Percentiles rank a stretch among this genome's conserved stretches.
These are phyloP conservation scores for Pediacus dermestoides DNA, from an alignment of 2,888 invertebrate genomes.

Conservation along the genomic window DNA sequence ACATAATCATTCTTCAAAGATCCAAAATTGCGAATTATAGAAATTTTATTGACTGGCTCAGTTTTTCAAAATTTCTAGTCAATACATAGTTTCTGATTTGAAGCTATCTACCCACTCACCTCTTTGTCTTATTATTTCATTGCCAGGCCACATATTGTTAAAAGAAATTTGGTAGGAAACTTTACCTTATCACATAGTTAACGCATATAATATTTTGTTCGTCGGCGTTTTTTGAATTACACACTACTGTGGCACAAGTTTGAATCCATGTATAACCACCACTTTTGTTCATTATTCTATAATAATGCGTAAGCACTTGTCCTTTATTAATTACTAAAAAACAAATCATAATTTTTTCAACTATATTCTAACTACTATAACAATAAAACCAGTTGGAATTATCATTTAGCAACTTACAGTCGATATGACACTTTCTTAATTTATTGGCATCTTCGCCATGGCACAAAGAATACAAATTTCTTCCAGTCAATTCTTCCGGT, in stretches of 20 bases:
- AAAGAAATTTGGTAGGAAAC: too few relatives aligned
- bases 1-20: too few relatives aligned
- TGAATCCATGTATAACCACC: slow-evolving; percentile 97
- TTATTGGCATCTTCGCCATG: slow-evolving; percentile 95
- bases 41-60: too few relatives aligned
- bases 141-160: slow-evolving; percentile 1
- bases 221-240: slow-evolving; percentile 92
- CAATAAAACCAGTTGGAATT: slow-evolving; percentile 7
- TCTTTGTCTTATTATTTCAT: slow-evolving; percentile 1
- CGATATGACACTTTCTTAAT: slow-evolving; percentile 90
- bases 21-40: too few relatives aligned
- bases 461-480: slow-evolving; percentile 89
- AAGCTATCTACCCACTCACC: too few relatives aligned
- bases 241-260: slow-evolving; percentile 94
- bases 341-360: neutral
- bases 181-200: slow-evolving; percentile 93
- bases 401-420: slow-evolving; percentile 67
- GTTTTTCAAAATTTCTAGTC: too few relatives aligned
- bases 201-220: slow-evolving; percentile 97
- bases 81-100: too few relatives aligned
- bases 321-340: slow-evolving; percentile 87
- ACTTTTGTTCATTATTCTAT: slow-evolving; percentile 91
- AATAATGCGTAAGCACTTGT: slow-evolving; percentile 94
- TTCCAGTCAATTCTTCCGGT: slow-evolving; percentile 89
- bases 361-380: slow-evolving; percentile 9